Evolutionary conservation across 2,113 vertebrate genomes (phyloP), one percentile per base, ranked within the genome.

Genomic region (Brachypteracias leptosomus): DNA sequence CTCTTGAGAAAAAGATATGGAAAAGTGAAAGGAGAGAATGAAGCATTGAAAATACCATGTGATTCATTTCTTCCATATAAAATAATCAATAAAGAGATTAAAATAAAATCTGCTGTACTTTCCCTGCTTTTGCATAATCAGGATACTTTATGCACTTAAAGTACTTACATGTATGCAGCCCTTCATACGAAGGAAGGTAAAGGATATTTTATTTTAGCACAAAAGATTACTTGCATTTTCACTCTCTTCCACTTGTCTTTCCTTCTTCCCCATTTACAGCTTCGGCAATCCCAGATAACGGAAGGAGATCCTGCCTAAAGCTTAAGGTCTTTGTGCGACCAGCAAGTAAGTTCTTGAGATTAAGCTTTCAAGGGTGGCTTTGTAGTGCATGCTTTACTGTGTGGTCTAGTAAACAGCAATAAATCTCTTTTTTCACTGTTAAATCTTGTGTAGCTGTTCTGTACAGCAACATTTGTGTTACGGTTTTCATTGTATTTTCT

Each of bases 241-340:
- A 72, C 15, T 94, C 17, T 57, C 33, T 54, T 85, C 51, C 6
- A 4, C 40, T 91, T 94, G n/a, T 90, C 89, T 92, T 55, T 90
- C 22, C 22, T 73, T 84, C 65, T 91, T 72, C 88, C 85, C 96
- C 28, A 97, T 95, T 86, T 93, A 49, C 97, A 99, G 99, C 99
- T 81, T 99, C 99, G 97, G 99, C 99, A 6, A 98, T 99, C 61
- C 98, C 99, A 68, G 99, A 99, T 97, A 99, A 99, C 14, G 99
- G 99, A 97, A 99, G 98, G 94, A 99, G 98, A 97, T 99, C 99
- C 89, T 99, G 99, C 97, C 98, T 99, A 98, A 99, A 99, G 98
- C 99, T 99, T 93, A 99, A 99, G 98, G 99, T 99, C 96, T 99
- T 99, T 95, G 99, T 99, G 96, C 98, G 99, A 97, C 99, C 99